Percentiles rank a stretch among this genome's conserved stretches.
phyloP scores from a whole-genome alignment of 2,888 invertebrate species.

The Aphidoletes aphidimyza region DNA sequence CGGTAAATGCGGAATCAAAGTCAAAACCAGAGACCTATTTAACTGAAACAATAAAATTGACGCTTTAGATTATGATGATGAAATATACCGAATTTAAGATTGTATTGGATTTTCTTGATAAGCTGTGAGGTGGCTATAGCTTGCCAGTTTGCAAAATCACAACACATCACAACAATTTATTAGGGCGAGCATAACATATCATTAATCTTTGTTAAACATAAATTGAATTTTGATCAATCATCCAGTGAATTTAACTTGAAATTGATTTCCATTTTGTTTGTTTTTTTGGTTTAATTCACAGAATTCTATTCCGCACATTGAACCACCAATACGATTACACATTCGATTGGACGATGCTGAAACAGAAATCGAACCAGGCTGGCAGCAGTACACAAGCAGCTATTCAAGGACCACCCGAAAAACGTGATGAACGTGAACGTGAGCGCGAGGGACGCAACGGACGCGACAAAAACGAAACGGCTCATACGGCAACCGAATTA shows the following conservation, averaged over 20 bases:
- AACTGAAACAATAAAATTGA: too few relatives aligned
- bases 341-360: slow-evolving; percentile 99
- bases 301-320: slow-evolving; percentile 98
- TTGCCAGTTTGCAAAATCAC: too few relatives aligned
- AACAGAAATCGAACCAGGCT: slow-evolving; percentile 77
- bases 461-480: slow-evolving; percentile 59
- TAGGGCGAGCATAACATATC: too few relatives aligned
- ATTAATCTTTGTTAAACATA: too few relatives aligned
- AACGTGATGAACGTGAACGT: slow-evolving; percentile 53
- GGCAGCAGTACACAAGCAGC: slow-evolving; percentile 61
- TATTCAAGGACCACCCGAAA: slow-evolving; percentile 39
- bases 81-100: background rate
- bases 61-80: too few relatives aligned
- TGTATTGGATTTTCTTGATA: too few relatives aligned
- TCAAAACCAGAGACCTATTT: background rate
- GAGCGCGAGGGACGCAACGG: slow-evolving; percentile 55
- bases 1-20: background rate
- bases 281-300: too few relatives aligned
- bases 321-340: slow-evolving; percentile 99
- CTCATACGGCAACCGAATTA: slow-evolving; percentile 59
- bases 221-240: too few relatives aligned
- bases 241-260: background rate
- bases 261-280: background rate
- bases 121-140: too few relatives aligned
- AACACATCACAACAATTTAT: too few relatives aligned